Evolutionary conservation across 1,140 invertebrate genomes (phyloP), one percentile per base, ranked within the genome.

Genomic region (Drosophila burlai): DNA sequence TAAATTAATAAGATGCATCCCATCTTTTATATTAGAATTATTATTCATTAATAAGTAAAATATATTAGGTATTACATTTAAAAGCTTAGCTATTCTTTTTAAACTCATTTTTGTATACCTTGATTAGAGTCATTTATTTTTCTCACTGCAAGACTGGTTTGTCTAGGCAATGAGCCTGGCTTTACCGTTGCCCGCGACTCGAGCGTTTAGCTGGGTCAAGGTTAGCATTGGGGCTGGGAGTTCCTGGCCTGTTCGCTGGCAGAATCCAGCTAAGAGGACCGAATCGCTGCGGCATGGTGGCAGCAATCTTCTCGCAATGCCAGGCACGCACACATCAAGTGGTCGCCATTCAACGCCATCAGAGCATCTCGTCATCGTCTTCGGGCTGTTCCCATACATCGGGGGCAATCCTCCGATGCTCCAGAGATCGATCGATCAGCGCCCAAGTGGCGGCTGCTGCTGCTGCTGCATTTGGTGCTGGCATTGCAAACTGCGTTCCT

Each of bases 401-500:
- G 46, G 24, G 13, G 47, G 47, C 62, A 34, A 55, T 67, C 62
- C 57, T 66, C 55, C 34, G 55, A 50, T 60, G 69, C 54, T 73
- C 36, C 54, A 21, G 31, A 74, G 72, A 62, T 74, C 57, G 69
- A 54, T 75, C 46, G 60, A 67, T 72, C 74, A 66, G 66, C 76
- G 63, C 76, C 65, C 76, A 59, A 72, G 76, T 63, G 55, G 63
- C 59, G 79, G 49, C 26, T 29, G 52, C 52, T 36, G 55, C 65
- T 31, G 69, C 66, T 38, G 75, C 80, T 83, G 68, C 74, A 75
- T 89, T 89, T 89, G 84, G 84, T 57, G 63, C 43, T 87, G 84
- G 77, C 77, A 84, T 87, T 75, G 69, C 73, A 47, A 81, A 64
- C 81, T 50, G 81, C 84, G 81, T 87, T 87, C 81, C 84, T 83